Percentiles rank a stretch among this genome's conserved stretches.
Conservation (phyloP, 2,888 invertebrate genomes). For the Yponomeuta sedellus region DNA sequence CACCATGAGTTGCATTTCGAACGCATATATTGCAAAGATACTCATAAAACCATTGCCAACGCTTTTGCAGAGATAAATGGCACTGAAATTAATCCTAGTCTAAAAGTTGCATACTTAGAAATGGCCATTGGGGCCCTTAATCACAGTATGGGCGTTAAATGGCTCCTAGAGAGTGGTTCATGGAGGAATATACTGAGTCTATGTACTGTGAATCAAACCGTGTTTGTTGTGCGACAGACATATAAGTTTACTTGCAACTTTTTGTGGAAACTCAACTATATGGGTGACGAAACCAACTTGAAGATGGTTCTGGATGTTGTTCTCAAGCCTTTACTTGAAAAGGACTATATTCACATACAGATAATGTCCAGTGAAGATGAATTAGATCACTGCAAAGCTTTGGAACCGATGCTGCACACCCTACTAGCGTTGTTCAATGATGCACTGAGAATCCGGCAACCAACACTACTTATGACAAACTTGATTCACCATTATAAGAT, state of each 20-base stretch:
- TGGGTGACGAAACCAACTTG: conserved; percentile 65
- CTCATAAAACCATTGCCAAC: conserved; percentile 36
- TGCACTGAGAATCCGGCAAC: conserved; percentile 56
- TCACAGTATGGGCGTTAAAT: conserved; percentile 80
- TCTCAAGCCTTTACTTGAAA: conserved; percentile 75
- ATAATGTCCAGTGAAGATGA: conserved; percentile 67
- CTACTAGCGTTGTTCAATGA: conserved; percentile 73
- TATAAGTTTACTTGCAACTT: conserved; percentile 79
- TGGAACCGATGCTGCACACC: conserved; percentile 76
- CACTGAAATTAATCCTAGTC: conserved; percentile 70
- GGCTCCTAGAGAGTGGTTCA: conserved; percentile 77
- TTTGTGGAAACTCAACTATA: conserved; percentile 72
- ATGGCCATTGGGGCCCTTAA: conserved; percentile 76
- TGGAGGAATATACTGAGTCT: conserved; percentile 81
- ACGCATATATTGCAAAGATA: conserved; percentile 63
- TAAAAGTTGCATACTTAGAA: conserved; percentile 81
- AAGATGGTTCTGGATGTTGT: conserved; percentile 74
- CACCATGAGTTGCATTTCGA: conserved; percentile 77
- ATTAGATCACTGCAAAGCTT: conserved; percentile 64
- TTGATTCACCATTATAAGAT: conserved; percentile 51
- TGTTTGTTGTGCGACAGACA: conserved; percentile 82
- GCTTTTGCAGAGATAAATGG: conserved; percentile 43
- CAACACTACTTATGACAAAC: conserved; percentile 40
- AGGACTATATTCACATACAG: conserved; percentile 67
- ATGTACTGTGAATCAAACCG: conserved; percentile 80